These are phyloP conservation scores for Bombyx huttoni DNA, from an alignment of 2,888 invertebrate genomes.

Conservation along the genomic window DNA sequence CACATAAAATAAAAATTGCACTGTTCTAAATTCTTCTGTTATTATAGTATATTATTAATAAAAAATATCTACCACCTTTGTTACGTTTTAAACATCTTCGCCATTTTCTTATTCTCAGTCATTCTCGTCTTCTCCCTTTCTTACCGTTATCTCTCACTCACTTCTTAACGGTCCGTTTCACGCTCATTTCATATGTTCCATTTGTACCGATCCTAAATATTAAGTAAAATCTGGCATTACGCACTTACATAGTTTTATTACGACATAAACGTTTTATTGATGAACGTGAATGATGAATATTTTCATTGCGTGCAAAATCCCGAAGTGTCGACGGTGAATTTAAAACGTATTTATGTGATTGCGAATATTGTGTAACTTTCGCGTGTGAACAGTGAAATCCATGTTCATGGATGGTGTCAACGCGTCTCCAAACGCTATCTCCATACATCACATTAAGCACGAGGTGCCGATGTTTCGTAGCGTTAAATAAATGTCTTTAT, in stretches of 20 bases:
- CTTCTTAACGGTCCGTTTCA: too few relatives aligned
- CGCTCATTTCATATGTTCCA: too few relatives aligned
- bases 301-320: not conserved
- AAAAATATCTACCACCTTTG: too few relatives aligned
- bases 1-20: too few relatives aligned
- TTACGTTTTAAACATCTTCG: too few relatives aligned
- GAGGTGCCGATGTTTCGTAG: conserved; percentile 16
- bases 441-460: conserved; percentile 7
- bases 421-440: conserved; percentile 7
- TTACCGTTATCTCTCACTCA: too few relatives aligned
- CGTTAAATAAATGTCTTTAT: conserved; percentile 36
- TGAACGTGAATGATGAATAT: not conserved
- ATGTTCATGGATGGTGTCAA: conserved; percentile 13
- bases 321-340: not conserved
- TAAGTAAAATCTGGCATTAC: too few relatives aligned
- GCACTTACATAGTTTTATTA: not conserved
- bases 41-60: too few relatives aligned
- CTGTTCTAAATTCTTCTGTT: too few relatives aligned
- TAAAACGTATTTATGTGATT: conserved; percentile 37
- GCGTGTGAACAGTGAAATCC: conserved; percentile 25
- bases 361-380: conserved; percentile 29
- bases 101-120: too few relatives aligned
- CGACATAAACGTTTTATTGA: not conserved
- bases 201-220: too few relatives aligned
- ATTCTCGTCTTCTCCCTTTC: too few relatives aligned